phyloP scores from a whole-genome alignment of 2,888 invertebrate species.

The Lasius platythorax region DNA sequence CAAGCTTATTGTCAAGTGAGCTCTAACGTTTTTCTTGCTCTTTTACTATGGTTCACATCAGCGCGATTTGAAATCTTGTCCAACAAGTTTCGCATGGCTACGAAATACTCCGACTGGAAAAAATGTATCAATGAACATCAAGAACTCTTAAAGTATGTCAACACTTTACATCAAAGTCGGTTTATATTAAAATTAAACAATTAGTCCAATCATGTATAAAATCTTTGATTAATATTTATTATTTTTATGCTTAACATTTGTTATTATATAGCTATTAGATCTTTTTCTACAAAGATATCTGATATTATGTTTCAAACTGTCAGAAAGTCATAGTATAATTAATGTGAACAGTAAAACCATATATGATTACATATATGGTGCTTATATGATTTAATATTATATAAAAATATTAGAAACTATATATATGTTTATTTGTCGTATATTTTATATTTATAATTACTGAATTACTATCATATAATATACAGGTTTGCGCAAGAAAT shows the following conservation, averaged over 20 bases:
- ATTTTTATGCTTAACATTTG: too few relatives aligned
- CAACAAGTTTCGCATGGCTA: constrained; percentile 56
- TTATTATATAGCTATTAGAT: too few relatives aligned
- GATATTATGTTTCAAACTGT: too few relatives aligned
- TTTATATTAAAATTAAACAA: not conserved
- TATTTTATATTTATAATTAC: too few relatives aligned
- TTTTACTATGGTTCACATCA: constrained; percentile 76
- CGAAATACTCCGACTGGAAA: constrained; percentile 58
- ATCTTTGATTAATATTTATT: not conserved
- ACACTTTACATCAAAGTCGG: not conserved
- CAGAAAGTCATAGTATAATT: too few relatives aligned
- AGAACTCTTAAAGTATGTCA: constrained; percentile 69
- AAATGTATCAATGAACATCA: constrained; percentile 74
- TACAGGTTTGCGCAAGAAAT: not conserved
- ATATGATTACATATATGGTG: too few relatives aligned
- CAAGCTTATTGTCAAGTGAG: constrained; percentile 71
- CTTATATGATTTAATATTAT: too few relatives aligned
- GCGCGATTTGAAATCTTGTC: constrained; percentile 76
- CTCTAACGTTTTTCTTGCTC: constrained; percentile 74
- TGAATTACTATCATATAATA: not conserved
- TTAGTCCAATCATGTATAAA: not conserved
- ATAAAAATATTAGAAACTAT: too few relatives aligned
- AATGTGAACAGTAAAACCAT: too few relatives aligned
- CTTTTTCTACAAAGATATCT: too few relatives aligned
- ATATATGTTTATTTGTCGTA: too few relatives aligned